These are phyloP conservation scores for Drosophila pseudoobscura DNA, from an alignment of 1,140 invertebrate species.

Conservation along the genomic window DNA sequence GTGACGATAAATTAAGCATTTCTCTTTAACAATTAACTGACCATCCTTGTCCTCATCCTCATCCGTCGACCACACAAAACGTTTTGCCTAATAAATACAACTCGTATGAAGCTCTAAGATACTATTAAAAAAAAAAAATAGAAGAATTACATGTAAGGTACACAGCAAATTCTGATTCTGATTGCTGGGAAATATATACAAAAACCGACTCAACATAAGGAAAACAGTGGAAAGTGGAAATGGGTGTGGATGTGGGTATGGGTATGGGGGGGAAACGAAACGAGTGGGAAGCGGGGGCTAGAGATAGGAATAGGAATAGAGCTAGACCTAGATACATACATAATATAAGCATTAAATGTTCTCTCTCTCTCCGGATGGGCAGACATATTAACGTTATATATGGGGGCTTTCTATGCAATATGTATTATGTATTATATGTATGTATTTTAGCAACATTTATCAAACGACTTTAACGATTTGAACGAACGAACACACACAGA, in stretches of 20 bases:
- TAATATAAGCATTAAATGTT: slow-evolving; percentile 4
- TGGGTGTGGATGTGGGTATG: not conserved
- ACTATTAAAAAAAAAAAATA: slow-evolving; percentile 17
- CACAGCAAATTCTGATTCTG: slow-evolving; percentile 21
- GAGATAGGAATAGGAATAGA: not conserved
- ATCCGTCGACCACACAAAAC: slow-evolving; percentile 30
- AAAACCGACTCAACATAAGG: slow-evolving; percentile 47
- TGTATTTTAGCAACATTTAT: slow-evolving; percentile 48
- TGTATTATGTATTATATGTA: slow-evolving; percentile 21
- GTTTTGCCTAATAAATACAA: slow-evolving; percentile 60
- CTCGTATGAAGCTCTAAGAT: slow-evolving; percentile 17
- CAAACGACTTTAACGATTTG: slow-evolving; percentile 46
- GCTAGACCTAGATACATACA: not conserved
- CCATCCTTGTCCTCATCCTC: slow-evolving; percentile 17
- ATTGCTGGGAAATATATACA: slow-evolving; percentile 47
- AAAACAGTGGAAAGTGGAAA: slow-evolving; percentile 19
- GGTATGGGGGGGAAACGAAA: not conserved
- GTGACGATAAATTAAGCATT: slow-evolving; percentile 58
- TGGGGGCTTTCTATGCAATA: slow-evolving; percentile 16
- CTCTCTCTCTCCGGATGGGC: not conserved
- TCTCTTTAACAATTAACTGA: slow-evolving; percentile 68
- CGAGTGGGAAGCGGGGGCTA: not conserved
- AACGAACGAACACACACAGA: slow-evolving; percentile 47
- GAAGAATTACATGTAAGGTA: slow-evolving; percentile 27
- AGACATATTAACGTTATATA: slow-evolving; percentile 15